These are phyloP conservation scores for Calliphora vicina DNA, from an alignment of 1,140 invertebrate species.

Conservation along the genomic window DNA sequence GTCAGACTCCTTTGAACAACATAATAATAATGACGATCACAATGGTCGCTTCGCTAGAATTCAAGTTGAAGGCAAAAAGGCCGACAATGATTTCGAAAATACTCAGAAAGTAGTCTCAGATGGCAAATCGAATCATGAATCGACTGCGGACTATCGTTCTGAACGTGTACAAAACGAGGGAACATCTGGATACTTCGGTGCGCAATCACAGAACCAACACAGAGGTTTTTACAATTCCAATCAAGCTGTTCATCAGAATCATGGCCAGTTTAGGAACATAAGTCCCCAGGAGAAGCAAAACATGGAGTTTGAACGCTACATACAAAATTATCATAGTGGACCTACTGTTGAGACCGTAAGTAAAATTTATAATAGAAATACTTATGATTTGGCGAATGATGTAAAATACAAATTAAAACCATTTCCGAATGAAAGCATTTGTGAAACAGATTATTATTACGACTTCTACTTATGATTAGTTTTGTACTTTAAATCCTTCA, in stretches of 20 bases:
- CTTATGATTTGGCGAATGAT: too few species aligned
- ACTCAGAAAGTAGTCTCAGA: not conserved
- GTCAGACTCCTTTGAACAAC: not conserved
- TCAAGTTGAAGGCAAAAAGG: conserved; percentile 5
- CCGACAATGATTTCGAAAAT: not conserved
- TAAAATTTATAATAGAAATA: not conserved
- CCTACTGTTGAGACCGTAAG: conserved; percentile 59
- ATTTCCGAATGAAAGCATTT: too few species aligned
- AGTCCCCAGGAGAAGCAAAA: conserved; percentile 56
- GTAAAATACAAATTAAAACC: too few species aligned
- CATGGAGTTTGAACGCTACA: conserved; percentile 59
- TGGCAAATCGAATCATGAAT: not conserved
- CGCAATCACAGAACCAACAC: not conserved
- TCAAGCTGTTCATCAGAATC: not conserved
- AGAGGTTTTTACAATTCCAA: not conserved
- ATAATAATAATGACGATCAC: not conserved
- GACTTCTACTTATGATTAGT: not conserved
- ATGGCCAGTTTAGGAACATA: conserved; percentile 51
- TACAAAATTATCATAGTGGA: conserved; percentile 56
- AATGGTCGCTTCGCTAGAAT: not conserved
- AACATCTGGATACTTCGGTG: not conserved
- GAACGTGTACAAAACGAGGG: not conserved
- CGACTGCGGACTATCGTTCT: not conserved
- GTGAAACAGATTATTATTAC: too few species aligned
- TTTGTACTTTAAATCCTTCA: not conserved